Evolutionary conservation across 2,113 vertebrate species (phyloP), one percentile per base, ranked within the genome.

Genomic region (Vicugna pacos): DNA sequence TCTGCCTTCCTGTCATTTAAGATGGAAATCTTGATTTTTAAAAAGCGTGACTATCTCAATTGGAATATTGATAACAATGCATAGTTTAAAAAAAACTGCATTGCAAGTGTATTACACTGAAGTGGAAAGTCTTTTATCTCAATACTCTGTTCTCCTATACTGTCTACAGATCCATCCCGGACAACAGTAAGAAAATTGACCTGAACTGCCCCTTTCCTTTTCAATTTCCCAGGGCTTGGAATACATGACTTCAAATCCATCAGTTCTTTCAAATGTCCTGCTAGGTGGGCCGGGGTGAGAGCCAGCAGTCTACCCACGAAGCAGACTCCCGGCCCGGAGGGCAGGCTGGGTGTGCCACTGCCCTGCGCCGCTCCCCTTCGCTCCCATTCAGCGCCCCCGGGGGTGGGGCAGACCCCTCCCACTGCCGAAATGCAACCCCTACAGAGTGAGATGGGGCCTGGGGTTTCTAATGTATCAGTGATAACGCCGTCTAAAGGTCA

Each of bases 281-380:
- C 19, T 38, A 60, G 12, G 58, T 17, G 62, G 67, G 16, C 24
- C 26, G 24, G 46, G 75, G 5, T 2, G 13, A 35, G 12, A 10
- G 48, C 77, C 50, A 35, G 3, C 2, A 32, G 15, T 26, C 54
- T 79, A 67, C 82, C 26, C 24, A 38, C 58, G 32, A 12, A 81
- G 67, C 54, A 64, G 94, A 32, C 2, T 42, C 46, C 73, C 3
- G 52, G 35, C 30, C 20, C 7, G 10, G 6, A 5, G 24, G 28
- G n/a, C 22, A 73, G 62, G 24, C 28, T 0, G 30, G 19, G n/a
- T 4, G 10, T 20, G 65, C 38, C 3, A 2, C 1, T 17, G 50
- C 26, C 6, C 48, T 1, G 5, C 3, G 1, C 26, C 7, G 0
- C 65, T 15, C 22, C 12, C 22, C 67, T 42, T 38, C 5, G 4